phyloP scores from a whole-genome alignment of 2,797 vertebrate species.

The Acridotheres tristis region DNA sequence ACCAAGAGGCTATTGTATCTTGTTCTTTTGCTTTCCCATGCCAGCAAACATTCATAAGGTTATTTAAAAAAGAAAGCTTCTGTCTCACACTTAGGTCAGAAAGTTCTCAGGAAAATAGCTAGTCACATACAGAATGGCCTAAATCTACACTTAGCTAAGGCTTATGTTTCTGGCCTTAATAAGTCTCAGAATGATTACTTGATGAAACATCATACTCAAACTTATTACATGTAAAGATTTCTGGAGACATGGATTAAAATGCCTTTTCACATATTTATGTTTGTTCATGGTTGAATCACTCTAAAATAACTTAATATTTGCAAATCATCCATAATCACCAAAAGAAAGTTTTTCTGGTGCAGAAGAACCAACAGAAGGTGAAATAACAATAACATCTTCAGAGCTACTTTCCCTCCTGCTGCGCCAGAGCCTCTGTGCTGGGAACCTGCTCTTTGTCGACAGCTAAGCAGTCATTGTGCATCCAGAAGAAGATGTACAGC shows the following conservation, averaged over 20 bases:
- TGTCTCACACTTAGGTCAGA: conserved; percentile 53
- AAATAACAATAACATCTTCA: neutral
- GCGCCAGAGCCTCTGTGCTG: neutral
- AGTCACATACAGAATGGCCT: neutral
- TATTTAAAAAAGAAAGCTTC: conserved; percentile 56
- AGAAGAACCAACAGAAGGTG: neutral
- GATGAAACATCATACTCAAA: neutral
- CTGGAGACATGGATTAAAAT: neutral
- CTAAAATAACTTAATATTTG: neutral
- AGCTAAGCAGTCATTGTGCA: neutral
- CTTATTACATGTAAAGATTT: neutral
- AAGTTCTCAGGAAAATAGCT: conserved; percentile 58
- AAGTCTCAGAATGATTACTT: neutral
- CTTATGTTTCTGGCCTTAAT: conserved; percentile 8
- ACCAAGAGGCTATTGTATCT: conserved; percentile 67
- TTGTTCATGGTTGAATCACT: neutral
- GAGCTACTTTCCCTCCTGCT: neutral
- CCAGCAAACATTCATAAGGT: conserved; percentile 65
- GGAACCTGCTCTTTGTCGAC: neutral
- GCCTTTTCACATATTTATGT: neutral
- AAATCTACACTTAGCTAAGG: neutral
- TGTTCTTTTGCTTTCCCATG: conserved; percentile 46
- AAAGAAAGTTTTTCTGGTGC: neutral
- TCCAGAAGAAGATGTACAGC: neutral
- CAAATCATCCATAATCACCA: neutral